A percentile compares a stretch with the other conserved stretches of the same genome.
Evolutionary conservation across 35 echinoderm and acorn worm genomes (phyloP).

Genomic region (Heliocidaris tuberculata): DNA sequence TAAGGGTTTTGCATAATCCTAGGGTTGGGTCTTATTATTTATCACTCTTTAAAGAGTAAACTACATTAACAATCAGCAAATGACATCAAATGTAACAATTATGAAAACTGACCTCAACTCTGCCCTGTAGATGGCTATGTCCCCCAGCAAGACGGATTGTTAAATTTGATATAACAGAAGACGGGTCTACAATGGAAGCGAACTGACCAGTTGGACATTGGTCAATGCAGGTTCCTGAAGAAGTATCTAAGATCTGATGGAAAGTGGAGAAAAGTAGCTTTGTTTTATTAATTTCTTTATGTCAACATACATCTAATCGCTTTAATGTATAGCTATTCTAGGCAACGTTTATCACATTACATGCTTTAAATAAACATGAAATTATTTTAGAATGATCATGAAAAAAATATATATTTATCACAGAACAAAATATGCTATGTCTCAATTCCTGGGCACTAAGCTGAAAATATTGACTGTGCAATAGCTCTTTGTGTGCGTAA

Average conservation of each 20-base stretch:
- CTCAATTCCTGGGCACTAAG: too few relatives aligned
- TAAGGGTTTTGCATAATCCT: too few relatives aligned
- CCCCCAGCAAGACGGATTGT: constrained; percentile 68
- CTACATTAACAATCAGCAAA: too few relatives aligned
- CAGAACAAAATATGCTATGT: too few relatives aligned
- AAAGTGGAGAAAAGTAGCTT: neutral
- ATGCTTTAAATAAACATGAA: neutral
- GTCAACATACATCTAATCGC: neutral
- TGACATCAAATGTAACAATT: neutral
- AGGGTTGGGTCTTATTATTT: too few relatives aligned
- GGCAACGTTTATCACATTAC: neutral
- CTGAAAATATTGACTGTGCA: too few relatives aligned
- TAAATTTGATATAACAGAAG: neutral
- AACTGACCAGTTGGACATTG: constrained; percentile 43
- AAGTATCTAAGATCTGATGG: constrained; percentile 52
- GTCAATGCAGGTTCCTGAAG: constrained; percentile 51
- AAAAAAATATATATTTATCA: neutral
- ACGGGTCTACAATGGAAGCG: constrained; percentile 26
- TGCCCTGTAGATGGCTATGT: constrained; percentile 70
- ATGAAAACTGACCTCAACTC: constrained; percentile 70
- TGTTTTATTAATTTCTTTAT: neutral
- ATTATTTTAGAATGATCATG: neutral
- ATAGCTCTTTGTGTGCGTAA: too few relatives aligned
- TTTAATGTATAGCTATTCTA: too few relatives aligned
- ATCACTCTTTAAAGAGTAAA: too few relatives aligned